phyloP scores from a whole-genome alignment of 1,140 invertebrate genomes.

The Scaptomyza pallida region DNA sequence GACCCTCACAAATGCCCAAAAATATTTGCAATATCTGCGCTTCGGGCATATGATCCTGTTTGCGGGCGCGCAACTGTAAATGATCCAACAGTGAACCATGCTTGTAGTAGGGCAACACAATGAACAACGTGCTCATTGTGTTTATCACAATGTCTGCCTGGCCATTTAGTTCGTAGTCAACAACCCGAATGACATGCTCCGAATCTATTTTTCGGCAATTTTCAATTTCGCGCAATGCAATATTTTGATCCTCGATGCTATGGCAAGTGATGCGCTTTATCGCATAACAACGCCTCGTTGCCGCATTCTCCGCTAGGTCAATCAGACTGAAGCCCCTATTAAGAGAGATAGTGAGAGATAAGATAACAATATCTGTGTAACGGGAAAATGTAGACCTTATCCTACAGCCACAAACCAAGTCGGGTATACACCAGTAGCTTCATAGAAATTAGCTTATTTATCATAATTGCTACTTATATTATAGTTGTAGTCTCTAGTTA shows the following conservation, averaged over 20 bases:
- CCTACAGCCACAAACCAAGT: background rate
- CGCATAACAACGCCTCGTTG: constrained; percentile 90
- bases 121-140: constrained; percentile 89
- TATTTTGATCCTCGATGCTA: constrained; percentile 90
- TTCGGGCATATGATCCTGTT: constrained; percentile 87
- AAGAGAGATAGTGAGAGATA: constrained; percentile 33
- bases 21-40: constrained; percentile 89
- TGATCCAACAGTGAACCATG: constrained; percentile 91
- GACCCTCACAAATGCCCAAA: constrained; percentile 89
- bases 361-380: constrained; percentile 30
- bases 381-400: background rate
- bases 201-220: constrained; percentile 89
- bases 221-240: constrained; percentile 90
- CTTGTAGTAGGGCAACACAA: constrained; percentile 92
- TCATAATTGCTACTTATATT: no score
- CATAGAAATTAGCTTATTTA: no score
- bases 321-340: constrained; percentile 94
- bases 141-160: constrained; percentile 88
- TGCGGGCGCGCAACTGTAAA: constrained; percentile 86
- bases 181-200: constrained; percentile 90
- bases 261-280: constrained; percentile 93
- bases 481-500: no score
- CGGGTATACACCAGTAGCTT: background rate
- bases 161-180: constrained; percentile 88
- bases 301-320: constrained; percentile 90